Percentiles rank a stretch among this genome's conserved stretches.
Evolutionary conservation across 2,113 vertebrate species (phyloP).

Genomic region (Platycercus adscitus): DNA sequence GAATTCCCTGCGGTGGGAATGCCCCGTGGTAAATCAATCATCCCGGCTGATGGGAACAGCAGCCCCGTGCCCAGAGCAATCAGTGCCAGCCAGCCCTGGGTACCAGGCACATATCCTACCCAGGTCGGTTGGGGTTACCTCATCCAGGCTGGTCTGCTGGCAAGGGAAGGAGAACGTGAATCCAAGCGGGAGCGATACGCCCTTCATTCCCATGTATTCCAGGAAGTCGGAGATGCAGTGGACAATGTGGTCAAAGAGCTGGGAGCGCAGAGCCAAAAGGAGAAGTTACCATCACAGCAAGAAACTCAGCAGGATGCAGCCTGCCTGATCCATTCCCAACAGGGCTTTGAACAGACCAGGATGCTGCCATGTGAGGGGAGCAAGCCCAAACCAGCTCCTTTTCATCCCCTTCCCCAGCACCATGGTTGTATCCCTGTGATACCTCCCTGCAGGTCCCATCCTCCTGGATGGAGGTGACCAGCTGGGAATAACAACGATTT

Average conservation of each 20-base stretch:
- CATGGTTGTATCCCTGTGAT: accelerated
- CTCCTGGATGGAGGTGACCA: neutral
- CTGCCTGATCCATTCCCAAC: neutral
- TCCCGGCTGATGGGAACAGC: neutral
- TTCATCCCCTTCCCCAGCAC: neutral
- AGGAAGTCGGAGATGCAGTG: slow-evolving; percentile 92
- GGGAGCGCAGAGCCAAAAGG: neutral
- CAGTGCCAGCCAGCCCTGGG: neutral
- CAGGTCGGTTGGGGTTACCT: slow-evolving; percentile 74
- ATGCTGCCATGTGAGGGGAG: neutral
- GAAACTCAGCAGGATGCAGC: neutral
- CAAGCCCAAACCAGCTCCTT: neutral
- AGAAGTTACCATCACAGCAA: neutral
- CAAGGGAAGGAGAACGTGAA: slow-evolving; percentile 99
- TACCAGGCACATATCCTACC: accelerated
- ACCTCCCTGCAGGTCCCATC: neutral
- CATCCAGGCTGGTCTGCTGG: slow-evolving; percentile 87
- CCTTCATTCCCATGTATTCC: slow-evolving; percentile 96
- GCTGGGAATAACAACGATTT: neutral
- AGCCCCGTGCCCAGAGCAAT: too few relatives aligned
- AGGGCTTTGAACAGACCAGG: neutral
- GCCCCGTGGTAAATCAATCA: neutral
- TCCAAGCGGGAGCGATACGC: slow-evolving; percentile 86
- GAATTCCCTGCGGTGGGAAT: slow-evolving; percentile 80
- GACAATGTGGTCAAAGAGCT: slow-evolving; percentile 96